Percentiles rank a stretch among this genome's conserved stretches.
Conservation (phyloP, 2,888 invertebrate genomes). For the Eumacrocentrus americanus region DNA sequence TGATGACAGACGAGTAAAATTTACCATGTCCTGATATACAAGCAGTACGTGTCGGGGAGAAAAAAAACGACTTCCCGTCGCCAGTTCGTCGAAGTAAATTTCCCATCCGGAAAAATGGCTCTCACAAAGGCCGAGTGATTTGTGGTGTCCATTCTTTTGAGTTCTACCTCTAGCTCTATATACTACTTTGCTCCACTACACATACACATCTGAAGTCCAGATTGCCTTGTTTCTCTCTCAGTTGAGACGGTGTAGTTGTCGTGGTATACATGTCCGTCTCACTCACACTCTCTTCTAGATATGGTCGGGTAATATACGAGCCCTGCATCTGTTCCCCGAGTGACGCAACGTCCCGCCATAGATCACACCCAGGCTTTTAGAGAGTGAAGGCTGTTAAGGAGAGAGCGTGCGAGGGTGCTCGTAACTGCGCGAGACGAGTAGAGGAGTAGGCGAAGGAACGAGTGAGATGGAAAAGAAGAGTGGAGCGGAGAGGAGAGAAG, state of each 20-base stretch:
- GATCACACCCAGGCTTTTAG: conserved; percentile 69
- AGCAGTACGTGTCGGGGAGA: no score
- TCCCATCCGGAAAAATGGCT: conserved; percentile 27
- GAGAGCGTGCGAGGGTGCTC: conserved; percentile 56
- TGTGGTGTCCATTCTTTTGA: conserved; percentile 58
- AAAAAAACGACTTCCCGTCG: conserved; percentile 18
- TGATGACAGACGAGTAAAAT: not conserved
- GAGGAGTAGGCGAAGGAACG: conserved; percentile 36
- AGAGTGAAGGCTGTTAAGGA: conserved; percentile 67
- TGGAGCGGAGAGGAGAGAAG: conserved; percentile 26
- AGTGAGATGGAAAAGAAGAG: conserved; percentile 43
- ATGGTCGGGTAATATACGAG: conserved; percentile 61
- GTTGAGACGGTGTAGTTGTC: no score
- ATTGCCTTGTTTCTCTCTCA: conserved; percentile 26
- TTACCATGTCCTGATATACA: no score
- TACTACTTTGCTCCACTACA: conserved; percentile 26
- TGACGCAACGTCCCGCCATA: conserved; percentile 73
- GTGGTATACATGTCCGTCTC: conserved; percentile 29
- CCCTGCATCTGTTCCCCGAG: conserved; percentile 62
- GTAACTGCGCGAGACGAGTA: conserved; percentile 44
- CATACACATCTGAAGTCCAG: conserved; percentile 21
- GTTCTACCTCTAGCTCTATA: conserved; percentile 32
- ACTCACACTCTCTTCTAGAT: conserved; percentile 47
- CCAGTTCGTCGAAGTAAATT: conserved; percentile 29
- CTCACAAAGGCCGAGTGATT: conserved; percentile 57